Base-by-base conservation (phyloP, 1,140 invertebrate genomes). In the Papilio xuthus region DNA sequence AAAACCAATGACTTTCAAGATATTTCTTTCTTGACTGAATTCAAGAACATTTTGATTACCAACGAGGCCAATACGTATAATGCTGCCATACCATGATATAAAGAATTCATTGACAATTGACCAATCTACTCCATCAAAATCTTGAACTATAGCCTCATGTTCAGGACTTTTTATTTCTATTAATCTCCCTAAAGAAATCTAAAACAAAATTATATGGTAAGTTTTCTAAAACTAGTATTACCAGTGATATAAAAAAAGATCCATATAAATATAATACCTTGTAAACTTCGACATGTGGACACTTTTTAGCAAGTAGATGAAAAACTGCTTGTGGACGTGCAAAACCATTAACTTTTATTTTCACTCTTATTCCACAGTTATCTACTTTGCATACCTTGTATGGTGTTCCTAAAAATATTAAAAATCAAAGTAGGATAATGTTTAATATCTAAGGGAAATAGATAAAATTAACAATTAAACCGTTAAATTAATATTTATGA, bases 341-440 rank as follows among this genome's bases (percentile, higher is more conserved):
- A 72, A 41, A 23, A 63, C 50, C 28, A 77, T 42, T 26, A 37
- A 28, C 23, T 47, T 75, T 82, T 15, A 87, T 69, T 80, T 79
- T 78, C 50, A 89, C 85, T 78, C 78, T 85, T 67, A 87, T 78
- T 42, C 77, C 84, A 42, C 86, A 83, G 81, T 73, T 82, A 69
- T 84, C 80, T 42, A 82, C 83, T 78, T 78, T 82, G 50, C 60
- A 63, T 53, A 83, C 7, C 47, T 79, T 81, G 23, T 80, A 80
- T 44, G 78, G 81, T 63, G 72, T 80, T 78, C 81, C 73, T 18
- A 82, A 81, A 80, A 80, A 53, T 47, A 73, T 4, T 23, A 26
- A 60, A 23, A 63, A 28, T 56, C 23, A 23, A 10, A 0, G 18
- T 56, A 8, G n/a, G 18, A 8, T 20, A 56, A 56, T 1, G 15